These are phyloP conservation scores for Siniperca knerii DNA, from an alignment of 2,113 vertebrate genomes.

Conservation along the genomic window DNA sequence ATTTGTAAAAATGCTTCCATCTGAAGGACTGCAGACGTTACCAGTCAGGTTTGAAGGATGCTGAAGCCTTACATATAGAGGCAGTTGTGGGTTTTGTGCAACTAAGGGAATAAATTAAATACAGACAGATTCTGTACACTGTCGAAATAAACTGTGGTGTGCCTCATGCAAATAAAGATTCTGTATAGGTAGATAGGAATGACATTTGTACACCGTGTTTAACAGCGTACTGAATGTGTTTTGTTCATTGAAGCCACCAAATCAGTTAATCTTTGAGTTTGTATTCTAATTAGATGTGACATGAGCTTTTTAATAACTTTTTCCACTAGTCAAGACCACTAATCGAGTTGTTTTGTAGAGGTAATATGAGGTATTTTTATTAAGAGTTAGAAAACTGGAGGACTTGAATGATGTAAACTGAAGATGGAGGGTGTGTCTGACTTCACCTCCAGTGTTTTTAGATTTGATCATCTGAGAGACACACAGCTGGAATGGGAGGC, in stretches of 20 bases:
- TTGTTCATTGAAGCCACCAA: no score
- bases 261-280: no score
- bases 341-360: background rate
- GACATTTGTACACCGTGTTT: background rate
- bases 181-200: background rate
- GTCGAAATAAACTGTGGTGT: background rate
- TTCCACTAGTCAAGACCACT: background rate
- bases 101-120: background rate
- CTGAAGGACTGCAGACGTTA: background rate
- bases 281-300: no score
- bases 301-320: background rate
- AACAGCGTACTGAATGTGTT: background rate
- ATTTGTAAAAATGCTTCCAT: background rate
- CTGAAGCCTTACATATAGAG: background rate
- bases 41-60: background rate
- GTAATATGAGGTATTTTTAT: background rate
- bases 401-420: background rate
- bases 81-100: conserved; percentile 34
- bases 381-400: background rate
- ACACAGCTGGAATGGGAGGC: background rate
- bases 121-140: background rate
- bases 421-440: background rate
- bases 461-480: background rate
- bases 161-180: background rate
- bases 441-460: background rate